phyloP scores from a whole-genome alignment of 2,113 vertebrate genomes.

The Ailurus styani region DNA sequence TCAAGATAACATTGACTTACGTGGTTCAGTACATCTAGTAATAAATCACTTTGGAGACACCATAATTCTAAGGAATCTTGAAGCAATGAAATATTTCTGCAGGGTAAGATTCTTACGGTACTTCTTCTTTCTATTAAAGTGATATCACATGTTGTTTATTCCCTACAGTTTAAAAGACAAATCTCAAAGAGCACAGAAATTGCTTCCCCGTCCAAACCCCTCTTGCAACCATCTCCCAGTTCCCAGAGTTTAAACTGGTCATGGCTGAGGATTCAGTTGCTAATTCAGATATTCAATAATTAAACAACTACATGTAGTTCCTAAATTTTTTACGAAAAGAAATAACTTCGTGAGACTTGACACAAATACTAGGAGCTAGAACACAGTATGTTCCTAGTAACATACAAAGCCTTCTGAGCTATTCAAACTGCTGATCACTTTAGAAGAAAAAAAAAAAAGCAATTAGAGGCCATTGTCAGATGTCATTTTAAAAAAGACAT shows the following conservation, averaged over 20 bases:
- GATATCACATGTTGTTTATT: not conserved
- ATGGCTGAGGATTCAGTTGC: not conserved
- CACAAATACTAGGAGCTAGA: not conserved
- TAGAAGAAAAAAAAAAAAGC: not conserved
- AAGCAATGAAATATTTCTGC: conserved; percentile 15
- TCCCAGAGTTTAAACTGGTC: not conserved
- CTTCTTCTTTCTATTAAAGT: conserved; percentile 26
- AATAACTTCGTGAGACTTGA: not conserved
- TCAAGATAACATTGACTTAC: conserved; percentile 57
- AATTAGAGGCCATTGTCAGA: not conserved
- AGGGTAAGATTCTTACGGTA: not conserved
- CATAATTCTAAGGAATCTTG: conserved; percentile 28
- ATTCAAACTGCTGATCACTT: not conserved
- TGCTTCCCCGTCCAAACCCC: not conserved
- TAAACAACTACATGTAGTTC: not conserved
- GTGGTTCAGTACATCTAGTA: conserved; percentile 6
- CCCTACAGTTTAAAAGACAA: conserved; percentile 9
- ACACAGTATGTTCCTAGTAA: not conserved
- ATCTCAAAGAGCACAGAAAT: not conserved
- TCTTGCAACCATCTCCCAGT: not conserved
- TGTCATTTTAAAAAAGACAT: not conserved
- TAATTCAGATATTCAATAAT: not conserved
- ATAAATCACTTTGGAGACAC: conserved; percentile 43
- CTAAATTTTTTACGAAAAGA: not conserved
- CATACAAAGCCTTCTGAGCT: not conserved